Conservation (phyloP, 2,797 vertebrate species). For the Pseudochaenichthys georgianus region DNA sequence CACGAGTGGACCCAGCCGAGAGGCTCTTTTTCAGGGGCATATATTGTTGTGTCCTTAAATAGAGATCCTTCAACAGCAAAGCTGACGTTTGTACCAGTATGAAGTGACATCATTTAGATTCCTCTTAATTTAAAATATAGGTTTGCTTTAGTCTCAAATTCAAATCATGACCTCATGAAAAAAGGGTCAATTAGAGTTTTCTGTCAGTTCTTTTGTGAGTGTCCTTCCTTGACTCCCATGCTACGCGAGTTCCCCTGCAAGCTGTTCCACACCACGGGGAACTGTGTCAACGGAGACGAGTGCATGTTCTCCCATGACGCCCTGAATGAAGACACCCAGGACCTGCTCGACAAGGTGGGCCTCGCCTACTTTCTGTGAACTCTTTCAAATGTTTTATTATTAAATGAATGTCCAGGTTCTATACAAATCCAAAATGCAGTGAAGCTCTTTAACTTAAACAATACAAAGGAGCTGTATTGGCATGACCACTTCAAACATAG, state of each 20-base stretch:
- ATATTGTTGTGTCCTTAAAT: no score
- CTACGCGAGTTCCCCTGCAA: constrained; percentile 96
- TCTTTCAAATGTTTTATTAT: not conserved
- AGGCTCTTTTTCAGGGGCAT: not conserved
- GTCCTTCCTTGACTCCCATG: constrained; percentile 82
- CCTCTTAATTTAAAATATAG: not conserved
- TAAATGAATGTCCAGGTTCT: not conserved
- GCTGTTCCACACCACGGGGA: constrained; percentile 95
- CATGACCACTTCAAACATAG: no score
- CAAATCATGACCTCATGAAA: not conserved
- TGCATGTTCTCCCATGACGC: constrained; percentile 97
- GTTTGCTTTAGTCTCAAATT: not conserved
- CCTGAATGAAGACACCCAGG: constrained; percentile 92
- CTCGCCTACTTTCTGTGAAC: not conserved
- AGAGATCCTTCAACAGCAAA: no score
- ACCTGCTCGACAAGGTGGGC: constrained; percentile 93
- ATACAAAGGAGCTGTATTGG: no score
- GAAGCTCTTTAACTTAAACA: not conserved
- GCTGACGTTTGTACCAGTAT: not conserved
- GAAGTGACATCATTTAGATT: not conserved
- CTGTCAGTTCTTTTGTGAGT: not conserved
- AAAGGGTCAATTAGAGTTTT: not conserved
- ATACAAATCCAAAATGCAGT: not conserved
- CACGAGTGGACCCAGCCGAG: not conserved
- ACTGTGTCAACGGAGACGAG: constrained; percentile 94